Evolutionary conservation across 2,113 vertebrate genomes (phyloP).

Genomic region (Microcebus griseorufus): DNA sequence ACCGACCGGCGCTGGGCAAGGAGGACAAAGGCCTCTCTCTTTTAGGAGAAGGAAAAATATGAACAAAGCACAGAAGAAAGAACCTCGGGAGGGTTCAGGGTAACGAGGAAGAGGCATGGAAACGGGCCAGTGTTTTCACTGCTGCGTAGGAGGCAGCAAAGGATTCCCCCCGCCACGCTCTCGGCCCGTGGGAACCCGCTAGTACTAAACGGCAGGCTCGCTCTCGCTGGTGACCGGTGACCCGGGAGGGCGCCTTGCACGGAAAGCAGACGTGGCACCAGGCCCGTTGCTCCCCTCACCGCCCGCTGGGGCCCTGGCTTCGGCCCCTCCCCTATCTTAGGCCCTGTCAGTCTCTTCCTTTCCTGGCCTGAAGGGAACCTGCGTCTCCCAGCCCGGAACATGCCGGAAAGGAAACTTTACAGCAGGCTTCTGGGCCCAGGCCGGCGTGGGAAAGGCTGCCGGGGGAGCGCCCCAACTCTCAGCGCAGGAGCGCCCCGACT

Average conservation of each 20-base stretch:
- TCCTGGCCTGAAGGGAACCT: background rate
- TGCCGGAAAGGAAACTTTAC: fast-evolving
- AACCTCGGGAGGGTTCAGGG: background rate
- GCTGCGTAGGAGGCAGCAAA: background rate
- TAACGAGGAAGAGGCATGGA: background rate
- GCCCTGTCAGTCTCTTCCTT: background rate
- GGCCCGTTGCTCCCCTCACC: fast-evolving
- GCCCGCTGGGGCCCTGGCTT: background rate
- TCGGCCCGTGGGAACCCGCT: fast-evolving
- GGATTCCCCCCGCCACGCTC: fast-evolving
- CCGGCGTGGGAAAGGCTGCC: fast-evolving
- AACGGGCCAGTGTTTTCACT: fast-evolving
- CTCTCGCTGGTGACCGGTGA: fast-evolving
- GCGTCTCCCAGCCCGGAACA: background rate
- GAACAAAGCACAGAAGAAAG: background rate
- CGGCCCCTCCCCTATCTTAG: too few relatives aligned
- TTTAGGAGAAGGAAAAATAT: background rate
- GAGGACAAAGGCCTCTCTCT: background rate
- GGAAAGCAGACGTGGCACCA: fast-evolving
- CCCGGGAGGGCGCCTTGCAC: fast-evolving
- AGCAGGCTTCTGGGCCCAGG: background rate
- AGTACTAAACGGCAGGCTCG: fast-evolving
- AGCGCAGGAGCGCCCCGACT: too few relatives aligned
- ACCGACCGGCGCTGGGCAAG: fast-evolving
- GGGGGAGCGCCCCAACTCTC: too few relatives aligned